Conservation (phyloP, 2,888 invertebrate genomes). For the Drosophila peninsularis region DNA sequence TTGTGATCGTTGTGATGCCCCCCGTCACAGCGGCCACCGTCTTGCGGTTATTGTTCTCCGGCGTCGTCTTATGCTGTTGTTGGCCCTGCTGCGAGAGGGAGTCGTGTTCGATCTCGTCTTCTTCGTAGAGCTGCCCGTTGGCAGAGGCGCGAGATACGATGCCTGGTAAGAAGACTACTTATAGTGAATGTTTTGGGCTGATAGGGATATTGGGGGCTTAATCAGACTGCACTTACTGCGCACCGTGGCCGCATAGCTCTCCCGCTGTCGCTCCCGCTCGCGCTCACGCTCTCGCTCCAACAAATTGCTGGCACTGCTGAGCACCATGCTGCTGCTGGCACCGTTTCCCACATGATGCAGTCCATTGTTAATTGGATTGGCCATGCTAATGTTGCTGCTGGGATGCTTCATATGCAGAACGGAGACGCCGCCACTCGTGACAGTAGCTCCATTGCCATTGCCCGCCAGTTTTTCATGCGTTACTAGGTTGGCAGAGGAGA, state of each 20-base stretch:
- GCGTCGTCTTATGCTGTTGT: conserved; percentile 50
- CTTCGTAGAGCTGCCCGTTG: conserved; percentile 84
- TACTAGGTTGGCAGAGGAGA: conserved; percentile 84
- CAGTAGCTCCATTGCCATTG: conserved; percentile 69
- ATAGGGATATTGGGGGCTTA: conserved; percentile 24
- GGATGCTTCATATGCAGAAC: conserved; percentile 82
- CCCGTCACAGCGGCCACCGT: conserved; percentile 56
- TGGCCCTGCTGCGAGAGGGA: conserved; percentile 76
- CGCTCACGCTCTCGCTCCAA: conserved; percentile 84
- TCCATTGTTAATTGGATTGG: conserved; percentile 82
- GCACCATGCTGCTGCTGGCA: conserved; percentile 86
- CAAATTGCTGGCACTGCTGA: conserved; percentile 87
- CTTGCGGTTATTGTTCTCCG: conserved; percentile 77
- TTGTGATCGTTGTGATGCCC: conserved; percentile 65
- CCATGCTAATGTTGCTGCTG: conserved; percentile 80
- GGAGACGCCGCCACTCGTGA: conserved; percentile 79
- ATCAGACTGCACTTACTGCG: conserved; percentile 85
- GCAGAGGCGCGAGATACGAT: conserved; percentile 85
- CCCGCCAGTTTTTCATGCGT: conserved; percentile 82
- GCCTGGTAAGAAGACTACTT: conserved; percentile 83
- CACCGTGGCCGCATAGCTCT: conserved; percentile 86
- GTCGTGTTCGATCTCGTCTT: conserved; percentile 84
- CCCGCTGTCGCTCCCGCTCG: conserved; percentile 83
- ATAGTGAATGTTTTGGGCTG: conserved; percentile 67
- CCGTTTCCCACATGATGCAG: conserved; percentile 74